Percentiles rank a stretch among this genome's conserved stretches.
These are phyloP conservation scores for Pangasius mekongensis DNA, from an alignment of 2,797 vertebrate species.

Conservation along the genomic window DNA sequence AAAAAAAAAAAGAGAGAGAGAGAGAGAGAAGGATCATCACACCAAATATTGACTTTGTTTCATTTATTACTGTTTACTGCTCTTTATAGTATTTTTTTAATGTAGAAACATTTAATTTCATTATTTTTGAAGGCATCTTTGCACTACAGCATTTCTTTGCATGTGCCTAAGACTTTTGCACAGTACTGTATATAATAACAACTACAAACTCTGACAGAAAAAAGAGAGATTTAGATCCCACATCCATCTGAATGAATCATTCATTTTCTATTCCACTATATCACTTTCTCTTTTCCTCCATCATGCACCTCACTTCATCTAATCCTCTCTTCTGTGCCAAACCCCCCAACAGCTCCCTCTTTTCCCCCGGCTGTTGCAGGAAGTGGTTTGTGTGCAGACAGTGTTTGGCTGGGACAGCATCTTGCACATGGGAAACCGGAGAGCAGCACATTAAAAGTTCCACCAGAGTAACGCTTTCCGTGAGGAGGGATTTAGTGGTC, in stretches of 20 bases:
- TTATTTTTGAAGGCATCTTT: no score
- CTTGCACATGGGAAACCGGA: conserved; percentile 69
- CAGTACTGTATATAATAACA: not conserved
- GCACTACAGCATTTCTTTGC: no score
- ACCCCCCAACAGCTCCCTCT: conserved; percentile 39
- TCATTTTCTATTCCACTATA: conserved; percentile 5
- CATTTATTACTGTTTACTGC: no score
- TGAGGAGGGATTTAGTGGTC: conserved; percentile 68
- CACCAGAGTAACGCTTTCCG: conserved; percentile 76
- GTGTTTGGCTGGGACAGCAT: conserved; percentile 71
- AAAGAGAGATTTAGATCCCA: not conserved
- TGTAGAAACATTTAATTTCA: no score
- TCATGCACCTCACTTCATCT: conserved; percentile 31
- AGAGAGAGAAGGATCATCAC: no score
- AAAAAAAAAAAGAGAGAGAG: no score
- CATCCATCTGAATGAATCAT: conserved; percentile 5
- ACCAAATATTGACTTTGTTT: no score
- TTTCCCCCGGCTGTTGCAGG: conserved; percentile 58
- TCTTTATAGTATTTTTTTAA: no score
- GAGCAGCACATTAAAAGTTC: conserved; percentile 78
- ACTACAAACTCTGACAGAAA: not conserved
- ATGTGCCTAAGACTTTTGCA: no score
- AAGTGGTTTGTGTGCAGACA: conserved; percentile 78
- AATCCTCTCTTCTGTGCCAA: conserved; percentile 14
- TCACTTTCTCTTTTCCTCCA: conserved; percentile 9